Conservation (phyloP, 2,797 vertebrate species). For the Ficedula albicollis region DNA sequence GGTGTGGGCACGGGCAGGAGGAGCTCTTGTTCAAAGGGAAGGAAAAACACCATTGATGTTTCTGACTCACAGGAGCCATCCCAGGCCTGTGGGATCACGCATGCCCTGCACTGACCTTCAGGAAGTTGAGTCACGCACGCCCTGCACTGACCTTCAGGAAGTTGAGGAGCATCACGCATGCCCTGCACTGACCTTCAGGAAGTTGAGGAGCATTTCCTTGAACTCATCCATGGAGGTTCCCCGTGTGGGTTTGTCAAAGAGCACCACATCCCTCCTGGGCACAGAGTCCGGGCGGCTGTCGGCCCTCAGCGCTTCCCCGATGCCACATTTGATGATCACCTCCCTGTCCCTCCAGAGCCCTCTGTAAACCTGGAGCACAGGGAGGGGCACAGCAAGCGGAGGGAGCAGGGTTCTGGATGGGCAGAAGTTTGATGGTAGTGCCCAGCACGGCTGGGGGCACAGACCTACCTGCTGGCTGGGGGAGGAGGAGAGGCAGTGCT, state of each 20-base stretch:
- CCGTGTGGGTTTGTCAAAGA: conserved; percentile 92
- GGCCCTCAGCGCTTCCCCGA: conserved; percentile 78
- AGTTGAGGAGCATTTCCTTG: conserved; percentile 92
- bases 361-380: conserved; percentile 84
- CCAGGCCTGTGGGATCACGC: accelerated
- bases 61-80: neutral
- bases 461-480: conserved; percentile 86
- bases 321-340: conserved; percentile 92
- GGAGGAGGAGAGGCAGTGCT: conserved; percentile 89
- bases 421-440: neutral
- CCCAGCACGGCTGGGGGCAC: accelerated
- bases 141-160: conserved; percentile 87
- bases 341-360: conserved; percentile 90
- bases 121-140: conserved; percentile 84
- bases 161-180: conserved; percentile 76
- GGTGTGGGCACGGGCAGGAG: accelerated
- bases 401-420: neutral
- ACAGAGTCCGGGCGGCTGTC: conserved; percentile 73
- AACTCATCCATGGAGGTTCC: conserved; percentile 98
- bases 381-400: neutral
- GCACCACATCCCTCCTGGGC: conserved; percentile 81
- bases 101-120: conserved; percentile 82
- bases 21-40: neutral
- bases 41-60: neutral
- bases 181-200: conserved; percentile 85